Conservation (phyloP, 2,888 invertebrate genomes). For the Sinhomidia bicolor region DNA sequence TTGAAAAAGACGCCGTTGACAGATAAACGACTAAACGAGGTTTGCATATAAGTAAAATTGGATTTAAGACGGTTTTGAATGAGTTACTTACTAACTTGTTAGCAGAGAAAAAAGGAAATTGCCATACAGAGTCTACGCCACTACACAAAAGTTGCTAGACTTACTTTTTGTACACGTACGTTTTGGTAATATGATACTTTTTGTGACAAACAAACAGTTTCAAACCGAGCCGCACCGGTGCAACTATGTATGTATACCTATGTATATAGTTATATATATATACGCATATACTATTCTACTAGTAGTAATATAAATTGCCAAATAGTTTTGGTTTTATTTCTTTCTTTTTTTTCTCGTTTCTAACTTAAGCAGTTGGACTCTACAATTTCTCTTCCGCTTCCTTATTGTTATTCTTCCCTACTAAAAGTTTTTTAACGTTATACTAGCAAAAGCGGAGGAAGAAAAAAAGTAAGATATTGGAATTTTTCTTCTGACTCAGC, state of each 20-base stretch:
- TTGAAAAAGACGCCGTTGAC: slow-evolving; percentile 46
- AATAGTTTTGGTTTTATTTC: slow-evolving; percentile 54
- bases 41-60: slow-evolving; percentile 21
- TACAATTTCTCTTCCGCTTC: not conserved
- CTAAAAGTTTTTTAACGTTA: slow-evolving; percentile 23
- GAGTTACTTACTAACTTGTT: slow-evolving; percentile 41
- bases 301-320: slow-evolving; percentile 34
- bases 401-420: slow-evolving; percentile 7
- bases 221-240: not conserved
- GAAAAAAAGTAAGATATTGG: slow-evolving; percentile 37
- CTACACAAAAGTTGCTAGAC: not conserved
- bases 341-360: not conserved
- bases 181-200: not conserved
- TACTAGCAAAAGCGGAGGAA: slow-evolving; percentile 7
- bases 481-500: slow-evolving; percentile 34
- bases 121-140: no score
- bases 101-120: not conserved
- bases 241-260: no score
- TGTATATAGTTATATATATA: no score
- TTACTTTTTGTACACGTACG: not conserved
- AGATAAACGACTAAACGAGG: slow-evolving; percentile 55
- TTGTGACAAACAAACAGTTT: slow-evolving; percentile 39
- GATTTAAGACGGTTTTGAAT: slow-evolving; percentile 57
- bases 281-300: not conserved
- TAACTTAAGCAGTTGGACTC: not conserved